These are phyloP conservation scores for Merops nubicus DNA, from an alignment of 2,113 vertebrate species.

Conservation along the genomic window DNA sequence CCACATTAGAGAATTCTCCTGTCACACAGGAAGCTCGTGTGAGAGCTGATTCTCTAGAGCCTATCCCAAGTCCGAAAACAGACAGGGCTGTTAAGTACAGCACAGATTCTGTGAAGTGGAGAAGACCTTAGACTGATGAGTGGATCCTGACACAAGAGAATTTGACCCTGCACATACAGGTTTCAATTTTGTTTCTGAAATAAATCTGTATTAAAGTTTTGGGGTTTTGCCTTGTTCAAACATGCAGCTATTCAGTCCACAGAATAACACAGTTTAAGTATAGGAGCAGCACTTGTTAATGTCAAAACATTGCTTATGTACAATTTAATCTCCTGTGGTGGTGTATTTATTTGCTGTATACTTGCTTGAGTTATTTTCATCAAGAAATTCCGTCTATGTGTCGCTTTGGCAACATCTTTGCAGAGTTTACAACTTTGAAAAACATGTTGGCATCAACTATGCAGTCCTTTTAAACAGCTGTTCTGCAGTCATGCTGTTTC, in stretches of 20 bases:
- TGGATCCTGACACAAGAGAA: slow-evolving; percentile 24
- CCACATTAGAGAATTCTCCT: not conserved
- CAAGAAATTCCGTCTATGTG: slow-evolving; percentile 88
- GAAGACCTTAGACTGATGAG: not conserved
- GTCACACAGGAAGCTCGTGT: not conserved
- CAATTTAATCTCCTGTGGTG: slow-evolving; percentile 50
- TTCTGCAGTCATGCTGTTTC: slow-evolving; percentile 85
- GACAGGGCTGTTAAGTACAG: slow-evolving; percentile 3
- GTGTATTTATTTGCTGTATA: slow-evolving; percentile 72
- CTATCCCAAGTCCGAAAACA: slow-evolving; percentile 22
- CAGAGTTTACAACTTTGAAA: slow-evolving; percentile 86
- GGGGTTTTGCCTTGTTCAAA: slow-evolving; percentile 5
- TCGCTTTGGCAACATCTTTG: slow-evolving; percentile 85
- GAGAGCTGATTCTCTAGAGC: not conserved
- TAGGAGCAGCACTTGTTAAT: slow-evolving; percentile 47
- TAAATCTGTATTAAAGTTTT: slow-evolving; percentile 14
- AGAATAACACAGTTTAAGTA: slow-evolving; percentile 32
- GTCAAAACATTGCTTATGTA: slow-evolving; percentile 45
- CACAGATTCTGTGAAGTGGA: slow-evolving; percentile 1
- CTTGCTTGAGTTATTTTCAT: slow-evolving; percentile 88
- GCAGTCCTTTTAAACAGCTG: slow-evolving; percentile 90
- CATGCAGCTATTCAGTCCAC: not conserved
- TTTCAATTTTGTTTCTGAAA: slow-evolving; percentile 33
- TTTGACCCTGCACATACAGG: slow-evolving; percentile 13
- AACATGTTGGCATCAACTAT: slow-evolving; percentile 89